These are phyloP conservation scores for Lycaon pictus DNA, from an alignment of 2,113 vertebrate species.

Conservation along the genomic window DNA sequence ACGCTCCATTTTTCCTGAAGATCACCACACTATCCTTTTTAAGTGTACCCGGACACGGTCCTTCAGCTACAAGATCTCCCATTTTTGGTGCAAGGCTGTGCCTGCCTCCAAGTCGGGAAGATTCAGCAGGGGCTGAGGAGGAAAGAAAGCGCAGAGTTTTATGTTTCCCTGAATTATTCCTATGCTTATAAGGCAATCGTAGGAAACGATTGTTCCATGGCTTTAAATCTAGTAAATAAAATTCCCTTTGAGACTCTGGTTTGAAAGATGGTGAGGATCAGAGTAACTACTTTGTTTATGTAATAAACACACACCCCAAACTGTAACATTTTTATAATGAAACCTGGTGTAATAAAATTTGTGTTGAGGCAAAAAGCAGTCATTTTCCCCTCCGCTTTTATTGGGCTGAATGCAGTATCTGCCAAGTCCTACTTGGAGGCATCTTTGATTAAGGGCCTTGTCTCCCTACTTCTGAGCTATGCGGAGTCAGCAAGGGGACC, in stretches of 20 bases:
- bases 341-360: slow-evolving; percentile 73
- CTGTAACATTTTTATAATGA: slow-evolving; percentile 74
- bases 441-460: slow-evolving; percentile 58
- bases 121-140: slow-evolving; percentile 28
- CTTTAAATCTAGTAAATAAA: slow-evolving; percentile 79
- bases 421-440: slow-evolving; percentile 58
- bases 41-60: not conserved
- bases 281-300: slow-evolving; percentile 67
- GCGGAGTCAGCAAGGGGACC: not conserved
- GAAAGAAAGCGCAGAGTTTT: slow-evolving; percentile 59
- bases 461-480: not conserved
- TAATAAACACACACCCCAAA: slow-evolving; percentile 68
- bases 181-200: slow-evolving; percentile 69
- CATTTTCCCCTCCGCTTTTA: slow-evolving; percentile 51
- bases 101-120: slow-evolving; percentile 29
- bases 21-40: not conserved
- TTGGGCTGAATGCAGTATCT: slow-evolving; percentile 4
- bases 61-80: not conserved
- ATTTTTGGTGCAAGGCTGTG: not conserved
- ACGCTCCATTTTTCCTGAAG: not conserved
- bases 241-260: slow-evolving; percentile 64
- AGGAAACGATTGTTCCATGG: slow-evolving; percentile 64
- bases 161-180: slow-evolving; percentile 70
- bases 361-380: slow-evolving; percentile 58
- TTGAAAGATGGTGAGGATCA: slow-evolving; percentile 78